Percentiles rank a stretch among this genome's conserved stretches.
Conservation (phyloP, 1,140 invertebrate species). For the Ceratitis capitata region DNA sequence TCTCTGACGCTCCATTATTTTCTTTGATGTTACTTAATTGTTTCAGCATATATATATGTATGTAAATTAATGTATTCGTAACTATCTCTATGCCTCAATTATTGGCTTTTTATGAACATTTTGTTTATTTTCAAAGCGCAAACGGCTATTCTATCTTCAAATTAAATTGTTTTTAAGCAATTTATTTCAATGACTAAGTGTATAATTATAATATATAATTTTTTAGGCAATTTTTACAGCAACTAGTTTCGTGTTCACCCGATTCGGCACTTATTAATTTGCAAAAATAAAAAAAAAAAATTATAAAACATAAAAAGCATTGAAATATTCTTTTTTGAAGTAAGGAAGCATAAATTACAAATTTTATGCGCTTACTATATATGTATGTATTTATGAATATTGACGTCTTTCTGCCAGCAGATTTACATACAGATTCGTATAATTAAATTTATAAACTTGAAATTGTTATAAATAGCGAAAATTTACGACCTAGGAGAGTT, state of each 20-base stretch:
- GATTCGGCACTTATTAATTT: background rate
- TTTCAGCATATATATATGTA: background rate
- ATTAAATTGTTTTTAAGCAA: background rate
- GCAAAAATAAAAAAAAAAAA: background rate
- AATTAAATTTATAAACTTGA: no score
- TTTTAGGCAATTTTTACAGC: background rate
- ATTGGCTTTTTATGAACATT: no score
- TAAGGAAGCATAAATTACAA: background rate
- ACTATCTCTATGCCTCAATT: background rate
- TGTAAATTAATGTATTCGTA: no score
- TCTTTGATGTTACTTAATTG: background rate
- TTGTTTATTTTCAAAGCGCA: no score
- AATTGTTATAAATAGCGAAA: no score
- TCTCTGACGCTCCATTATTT: background rate
- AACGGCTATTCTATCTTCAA: background rate
- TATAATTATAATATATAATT: no score
- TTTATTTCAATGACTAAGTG: background rate
- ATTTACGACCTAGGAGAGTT: no score
- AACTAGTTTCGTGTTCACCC: background rate
- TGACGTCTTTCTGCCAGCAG: no score
- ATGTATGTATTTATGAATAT: no score
- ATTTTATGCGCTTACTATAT: background rate
- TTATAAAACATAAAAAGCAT: background rate
- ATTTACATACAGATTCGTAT: no score
- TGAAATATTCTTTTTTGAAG: background rate